Evolutionary conservation across 2,113 vertebrate species (phyloP).

Genomic region (Aythya baeri): DNA sequence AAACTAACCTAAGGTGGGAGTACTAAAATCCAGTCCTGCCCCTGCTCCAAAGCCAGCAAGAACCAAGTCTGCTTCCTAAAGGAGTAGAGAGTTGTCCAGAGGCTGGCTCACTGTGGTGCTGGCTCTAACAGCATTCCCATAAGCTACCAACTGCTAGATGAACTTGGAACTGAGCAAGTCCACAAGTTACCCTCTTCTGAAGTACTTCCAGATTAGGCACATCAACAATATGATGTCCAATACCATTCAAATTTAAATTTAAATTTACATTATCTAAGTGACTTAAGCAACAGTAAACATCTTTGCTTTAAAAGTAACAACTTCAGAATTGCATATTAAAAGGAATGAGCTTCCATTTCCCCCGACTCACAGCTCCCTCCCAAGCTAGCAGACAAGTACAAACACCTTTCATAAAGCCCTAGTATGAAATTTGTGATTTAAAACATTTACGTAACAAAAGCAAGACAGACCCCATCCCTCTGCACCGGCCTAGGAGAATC

Average conservation of each 20-base stretch:
- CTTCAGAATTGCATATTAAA: not conserved
- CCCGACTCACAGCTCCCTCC: not conserved
- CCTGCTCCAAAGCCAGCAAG: not conserved
- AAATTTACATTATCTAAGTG: not conserved
- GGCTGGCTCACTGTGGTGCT: not conserved
- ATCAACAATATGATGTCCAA: not conserved
- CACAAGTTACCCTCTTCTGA: not conserved
- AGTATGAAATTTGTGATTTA: not conserved
- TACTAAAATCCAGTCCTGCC: not conserved
- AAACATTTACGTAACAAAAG: not conserved
- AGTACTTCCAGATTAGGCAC: not conserved
- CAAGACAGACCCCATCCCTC: rapidly evolving
- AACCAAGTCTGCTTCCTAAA: not conserved
- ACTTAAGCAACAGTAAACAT: not conserved
- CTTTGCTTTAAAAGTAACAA: not conserved
- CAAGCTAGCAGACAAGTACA: not conserved
- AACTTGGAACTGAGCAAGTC: not conserved
- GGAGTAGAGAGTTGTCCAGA: not conserved
- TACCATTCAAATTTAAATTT: not conserved
- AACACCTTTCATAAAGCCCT: not conserved
- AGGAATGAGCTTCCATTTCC: not conserved
- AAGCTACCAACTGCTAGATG: not conserved
- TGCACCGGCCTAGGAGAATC: not conserved
- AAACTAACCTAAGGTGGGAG: not conserved
- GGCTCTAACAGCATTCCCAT: not conserved